Conservation (phyloP, 2,797 vertebrate genomes). For the Enteromius unitaeniatus region DNA sequence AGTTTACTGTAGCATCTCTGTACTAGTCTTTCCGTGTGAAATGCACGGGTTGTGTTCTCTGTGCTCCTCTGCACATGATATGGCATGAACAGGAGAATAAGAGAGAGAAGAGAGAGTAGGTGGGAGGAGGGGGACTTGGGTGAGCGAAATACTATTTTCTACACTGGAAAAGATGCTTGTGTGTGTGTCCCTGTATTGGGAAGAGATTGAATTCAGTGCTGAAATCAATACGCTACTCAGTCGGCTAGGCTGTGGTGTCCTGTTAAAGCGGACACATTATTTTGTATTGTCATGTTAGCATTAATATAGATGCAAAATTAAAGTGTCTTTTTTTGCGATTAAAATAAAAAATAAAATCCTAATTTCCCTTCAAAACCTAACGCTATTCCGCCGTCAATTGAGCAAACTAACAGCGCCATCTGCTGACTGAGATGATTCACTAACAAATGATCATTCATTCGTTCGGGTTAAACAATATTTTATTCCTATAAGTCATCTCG, state of each 20-base stretch:
- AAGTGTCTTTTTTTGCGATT: neutral
- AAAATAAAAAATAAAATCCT: neutral
- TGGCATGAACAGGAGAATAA: conserved; percentile 26
- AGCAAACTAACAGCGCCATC: conserved; percentile 14
- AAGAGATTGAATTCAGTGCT: conserved; percentile 21
- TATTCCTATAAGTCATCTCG: neutral
- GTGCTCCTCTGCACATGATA: conserved; percentile 32
- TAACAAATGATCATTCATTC: neutral
- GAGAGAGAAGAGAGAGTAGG: conserved; percentile 41
- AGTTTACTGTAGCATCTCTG: neutral
- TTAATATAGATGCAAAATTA: neutral
- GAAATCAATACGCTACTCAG: conserved; percentile 15
- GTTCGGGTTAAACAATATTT: neutral
- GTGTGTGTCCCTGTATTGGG: neutral
- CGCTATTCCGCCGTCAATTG: neutral
- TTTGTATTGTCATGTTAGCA: neutral
- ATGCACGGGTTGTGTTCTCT: conserved; percentile 6
- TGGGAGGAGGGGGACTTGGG: conserved; percentile 26
- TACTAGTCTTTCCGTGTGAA: neutral
- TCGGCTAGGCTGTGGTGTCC: neutral
- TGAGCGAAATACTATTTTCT: conserved; percentile 18
- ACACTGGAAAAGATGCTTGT: neutral
- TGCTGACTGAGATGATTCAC: neutral
- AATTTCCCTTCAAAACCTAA: neutral
- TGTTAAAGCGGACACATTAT: neutral